A percentile compares a stretch with the other conserved stretches of the same genome.
phyloP scores from a whole-genome alignment of 1,140 invertebrate species.

The Hesperophylax magnus region DNA sequence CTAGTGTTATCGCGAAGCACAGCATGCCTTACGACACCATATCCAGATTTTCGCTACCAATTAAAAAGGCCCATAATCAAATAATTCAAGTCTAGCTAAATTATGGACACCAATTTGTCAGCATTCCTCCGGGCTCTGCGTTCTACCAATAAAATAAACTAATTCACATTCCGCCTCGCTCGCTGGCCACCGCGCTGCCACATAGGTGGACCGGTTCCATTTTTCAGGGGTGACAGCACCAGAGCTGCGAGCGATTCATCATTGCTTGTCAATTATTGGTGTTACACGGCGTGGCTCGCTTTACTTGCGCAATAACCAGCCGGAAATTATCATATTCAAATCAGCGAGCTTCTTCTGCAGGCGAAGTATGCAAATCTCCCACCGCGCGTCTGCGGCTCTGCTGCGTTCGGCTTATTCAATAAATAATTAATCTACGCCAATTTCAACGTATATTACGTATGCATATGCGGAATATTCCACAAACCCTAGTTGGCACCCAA shows the following conservation, averaged over 20 bases:
- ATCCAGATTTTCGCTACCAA: no score
- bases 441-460: background rate
- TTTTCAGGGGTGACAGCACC: constrained; percentile 27
- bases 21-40: no score
- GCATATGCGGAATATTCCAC: no score
- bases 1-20: no score
- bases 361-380: constrained; percentile 18
- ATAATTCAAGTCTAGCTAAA: constrained; percentile 4
- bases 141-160: background rate
- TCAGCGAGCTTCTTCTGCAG: constrained; percentile 26
- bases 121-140: background rate
- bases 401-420: constrained; percentile 2
- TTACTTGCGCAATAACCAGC: constrained; percentile 15
- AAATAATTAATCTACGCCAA: background rate
- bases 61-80: background rate
- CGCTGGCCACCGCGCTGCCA: constrained; percentile 6
- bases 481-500: no score
- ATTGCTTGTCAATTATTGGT: constrained; percentile 55
- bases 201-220: constrained; percentile 28
- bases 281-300: constrained; percentile 16
- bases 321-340: constrained; percentile 26
- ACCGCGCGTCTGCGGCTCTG: background rate
- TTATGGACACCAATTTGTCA: constrained; percentile 17
- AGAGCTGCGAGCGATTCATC: constrained; percentile 38
- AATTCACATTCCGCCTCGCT: constrained; percentile 14